Conservation (phyloP, 2,113 vertebrate species). For the Lamprotornis superbus region DNA sequence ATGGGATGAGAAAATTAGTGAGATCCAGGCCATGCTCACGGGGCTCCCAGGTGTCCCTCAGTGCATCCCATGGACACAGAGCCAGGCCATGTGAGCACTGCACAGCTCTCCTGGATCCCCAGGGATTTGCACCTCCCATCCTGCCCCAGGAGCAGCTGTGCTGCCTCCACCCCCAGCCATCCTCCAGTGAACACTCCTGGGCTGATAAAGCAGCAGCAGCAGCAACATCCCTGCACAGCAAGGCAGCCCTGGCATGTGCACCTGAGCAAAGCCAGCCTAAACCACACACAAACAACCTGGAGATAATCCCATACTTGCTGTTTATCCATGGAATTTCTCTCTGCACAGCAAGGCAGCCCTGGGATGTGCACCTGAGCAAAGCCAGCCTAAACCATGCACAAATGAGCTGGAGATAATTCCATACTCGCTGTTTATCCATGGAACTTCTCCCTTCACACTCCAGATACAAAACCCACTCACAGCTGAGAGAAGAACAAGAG, state of each 20-base stretch:
- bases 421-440: not conserved
- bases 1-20: not conserved
- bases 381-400: not conserved
- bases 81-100: not conserved
- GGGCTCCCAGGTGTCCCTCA: not conserved
- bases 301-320: not conserved
- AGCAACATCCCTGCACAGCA: not conserved
- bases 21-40: not conserved
- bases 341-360: not conserved
- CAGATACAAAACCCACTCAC: slow-evolving; percentile 17
- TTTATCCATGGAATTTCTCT: not conserved
- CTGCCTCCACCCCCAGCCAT: not conserved
- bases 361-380: not conserved
- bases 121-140: not conserved
- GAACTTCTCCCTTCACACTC: slow-evolving; percentile 4
- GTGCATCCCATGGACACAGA: not conserved
- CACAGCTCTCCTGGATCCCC: not conserved
- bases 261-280: not conserved
- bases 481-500: slow-evolving; percentile 6
- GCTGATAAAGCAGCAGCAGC: not conserved
- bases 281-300: not conserved
- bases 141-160: not conserved
- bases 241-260: not conserved
- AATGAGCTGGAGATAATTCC: not conserved
- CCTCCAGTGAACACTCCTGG: accelerated